Evolutionary conservation across 1,140 invertebrate species (phyloP).

Genomic region (Phymastichus coffea): DNA sequence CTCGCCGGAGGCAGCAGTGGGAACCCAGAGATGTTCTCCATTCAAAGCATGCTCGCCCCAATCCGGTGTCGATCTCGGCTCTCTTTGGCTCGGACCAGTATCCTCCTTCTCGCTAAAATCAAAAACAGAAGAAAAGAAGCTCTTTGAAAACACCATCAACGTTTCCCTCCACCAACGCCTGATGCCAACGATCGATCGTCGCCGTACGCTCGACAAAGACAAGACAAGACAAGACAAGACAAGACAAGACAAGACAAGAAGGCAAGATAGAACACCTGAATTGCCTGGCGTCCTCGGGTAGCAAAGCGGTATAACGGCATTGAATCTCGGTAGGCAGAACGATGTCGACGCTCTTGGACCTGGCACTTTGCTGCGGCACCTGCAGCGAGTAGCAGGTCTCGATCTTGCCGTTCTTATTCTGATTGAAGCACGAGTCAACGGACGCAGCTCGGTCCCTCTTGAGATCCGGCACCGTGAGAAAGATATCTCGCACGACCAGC

Average conservation of each 20-base stretch:
- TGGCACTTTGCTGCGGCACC: conserved; percentile 67
- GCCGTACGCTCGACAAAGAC: background rate
- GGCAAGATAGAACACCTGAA: background rate
- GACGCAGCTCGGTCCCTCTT: conserved; percentile 80
- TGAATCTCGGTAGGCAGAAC: conserved; percentile 84
- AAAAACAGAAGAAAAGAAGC: conserved; percentile 23
- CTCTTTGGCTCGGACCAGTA: conserved; percentile 53
- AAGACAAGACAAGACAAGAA: no score
- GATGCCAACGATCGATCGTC: no score
- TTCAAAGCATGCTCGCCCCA: conserved; percentile 78
- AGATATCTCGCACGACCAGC: conserved; percentile 69
- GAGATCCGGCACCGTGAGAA: conserved; percentile 77
- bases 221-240: background rate
- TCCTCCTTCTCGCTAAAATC: conserved; percentile 58
- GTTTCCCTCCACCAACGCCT: background rate
- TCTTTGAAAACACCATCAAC: background rate
- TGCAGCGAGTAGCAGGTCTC: conserved; percentile 66
- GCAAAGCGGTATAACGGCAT: conserved; percentile 76
- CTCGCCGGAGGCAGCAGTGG: conserved; percentile 85
- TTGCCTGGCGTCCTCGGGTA: conserved; percentile 30
- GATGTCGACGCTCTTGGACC: conserved; percentile 89
- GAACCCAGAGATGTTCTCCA: conserved; percentile 85
- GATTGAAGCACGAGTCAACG: conserved; percentile 75
- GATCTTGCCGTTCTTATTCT: conserved; percentile 70
- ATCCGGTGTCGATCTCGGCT: conserved; percentile 76